Evolutionary conservation across 92 coral and sea anemone species (phyloP).

Genomic region (Phenganax marumi): DNA sequence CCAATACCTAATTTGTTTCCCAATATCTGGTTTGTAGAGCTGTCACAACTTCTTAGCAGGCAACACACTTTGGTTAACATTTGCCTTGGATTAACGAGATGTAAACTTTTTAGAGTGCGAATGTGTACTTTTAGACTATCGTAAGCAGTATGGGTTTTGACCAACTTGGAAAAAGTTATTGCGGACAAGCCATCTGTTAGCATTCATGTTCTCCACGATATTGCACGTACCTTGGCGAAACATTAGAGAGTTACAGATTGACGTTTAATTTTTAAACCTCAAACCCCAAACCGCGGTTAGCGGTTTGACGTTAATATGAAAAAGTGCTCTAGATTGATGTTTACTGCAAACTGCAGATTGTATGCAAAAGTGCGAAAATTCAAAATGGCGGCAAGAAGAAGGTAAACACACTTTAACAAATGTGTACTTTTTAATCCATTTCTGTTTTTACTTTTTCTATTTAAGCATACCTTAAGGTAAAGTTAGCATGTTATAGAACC

Average conservation of each 20-base stretch:
- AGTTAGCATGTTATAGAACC: not conserved
- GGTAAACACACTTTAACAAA: not conserved
- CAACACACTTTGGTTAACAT: not conserved
- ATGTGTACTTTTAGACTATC: constrained; percentile 25
- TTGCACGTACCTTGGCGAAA: constrained; percentile 39
- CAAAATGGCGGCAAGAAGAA: constrained; percentile 1
- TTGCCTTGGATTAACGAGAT: not conserved
- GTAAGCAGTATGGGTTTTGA: constrained; percentile 39
- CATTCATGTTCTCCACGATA: constrained; percentile 32
- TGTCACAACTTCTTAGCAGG: constrained; percentile 16
- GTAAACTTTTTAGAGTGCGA: constrained; percentile 5
- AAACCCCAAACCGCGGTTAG: not conserved
- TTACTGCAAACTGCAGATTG: not conserved
- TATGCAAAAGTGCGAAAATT: not conserved
- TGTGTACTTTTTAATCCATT: not conserved
- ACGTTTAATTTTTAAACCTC: not conserved
- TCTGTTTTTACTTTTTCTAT: not conserved
- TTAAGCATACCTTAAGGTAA: not conserved
- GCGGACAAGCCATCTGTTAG: constrained; percentile 37
- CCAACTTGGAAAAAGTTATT: constrained; percentile 31
- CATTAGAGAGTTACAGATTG: not conserved
- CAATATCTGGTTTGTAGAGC: not conserved
- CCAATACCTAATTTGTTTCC: not conserved
- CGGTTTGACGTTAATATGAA: not conserved
- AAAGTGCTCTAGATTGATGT: not conserved